Percentiles rank a stretch among this genome's conserved stretches.
phyloP scores from a whole-genome alignment of 2,888 invertebrate genomes.

The Coelogynopora nodosa region DNA sequence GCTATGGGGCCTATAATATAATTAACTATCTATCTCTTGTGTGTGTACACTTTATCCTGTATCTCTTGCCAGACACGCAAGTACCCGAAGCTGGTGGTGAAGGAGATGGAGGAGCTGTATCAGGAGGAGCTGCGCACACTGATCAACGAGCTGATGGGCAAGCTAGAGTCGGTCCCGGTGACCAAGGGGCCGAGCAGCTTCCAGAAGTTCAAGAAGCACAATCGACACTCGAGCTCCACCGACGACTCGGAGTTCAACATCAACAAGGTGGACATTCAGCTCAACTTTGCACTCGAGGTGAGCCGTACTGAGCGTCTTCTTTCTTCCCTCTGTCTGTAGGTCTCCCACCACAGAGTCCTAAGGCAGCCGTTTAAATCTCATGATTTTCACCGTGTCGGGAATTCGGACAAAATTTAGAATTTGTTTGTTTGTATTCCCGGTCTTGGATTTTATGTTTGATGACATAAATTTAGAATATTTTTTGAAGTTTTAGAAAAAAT shows the following conservation, averaged over 20 bases:
- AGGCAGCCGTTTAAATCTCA: no score
- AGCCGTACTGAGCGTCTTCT: background rate
- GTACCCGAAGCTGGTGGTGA: slow-evolving; percentile 90
- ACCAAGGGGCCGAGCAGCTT: slow-evolving; percentile 74
- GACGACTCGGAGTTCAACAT: slow-evolving; percentile 27
- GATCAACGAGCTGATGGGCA: slow-evolving; percentile 95
- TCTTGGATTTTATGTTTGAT: no score
- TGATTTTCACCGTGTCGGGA: no score
- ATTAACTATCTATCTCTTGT: no score
- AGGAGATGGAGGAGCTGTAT: slow-evolving; percentile 99
- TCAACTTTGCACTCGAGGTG: slow-evolving; percentile 37
- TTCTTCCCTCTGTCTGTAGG: no score
- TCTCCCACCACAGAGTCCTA: no score
- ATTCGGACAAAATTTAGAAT: no score
- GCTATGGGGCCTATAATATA: no score
- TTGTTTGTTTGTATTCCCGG: no score
- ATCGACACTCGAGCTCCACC: slow-evolving; percentile 12
- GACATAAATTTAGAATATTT: no score
- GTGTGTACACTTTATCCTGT: no score
- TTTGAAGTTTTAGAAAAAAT: no score
- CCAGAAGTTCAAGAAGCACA: slow-evolving; percentile 94
- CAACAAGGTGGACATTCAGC: slow-evolving; percentile 18
- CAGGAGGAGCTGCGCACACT: slow-evolving; percentile 95
- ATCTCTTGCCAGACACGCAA: slow-evolving; percentile 79
- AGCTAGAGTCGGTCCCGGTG: slow-evolving; percentile 95